Evolutionary conservation across 1,140 invertebrate species (phyloP).

Genomic region (Tribolium castaneum): DNA sequence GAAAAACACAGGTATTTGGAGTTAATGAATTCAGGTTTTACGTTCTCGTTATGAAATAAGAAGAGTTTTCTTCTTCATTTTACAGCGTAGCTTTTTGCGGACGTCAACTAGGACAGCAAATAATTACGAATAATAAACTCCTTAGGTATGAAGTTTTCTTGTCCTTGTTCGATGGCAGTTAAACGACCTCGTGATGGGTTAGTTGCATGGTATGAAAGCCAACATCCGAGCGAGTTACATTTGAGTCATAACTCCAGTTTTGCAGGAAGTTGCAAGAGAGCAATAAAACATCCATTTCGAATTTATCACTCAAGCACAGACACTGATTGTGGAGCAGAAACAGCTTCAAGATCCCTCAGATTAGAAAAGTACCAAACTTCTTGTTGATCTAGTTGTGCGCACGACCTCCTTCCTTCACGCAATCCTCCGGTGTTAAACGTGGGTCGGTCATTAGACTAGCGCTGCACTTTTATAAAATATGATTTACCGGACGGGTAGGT

Average conservation of each 20-base stretch:
- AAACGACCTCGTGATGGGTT: conserved; percentile 24
- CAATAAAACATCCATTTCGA: conserved; percentile 17
- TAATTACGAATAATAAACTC: conserved; percentile 7
- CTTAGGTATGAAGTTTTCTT: neutral
- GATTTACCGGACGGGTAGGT: conserved; percentile 48
- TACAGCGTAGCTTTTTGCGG: neutral
- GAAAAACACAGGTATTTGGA: neutral
- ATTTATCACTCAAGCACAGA: conserved; percentile 5
- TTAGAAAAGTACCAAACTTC: neutral
- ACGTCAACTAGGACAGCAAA: neutral
- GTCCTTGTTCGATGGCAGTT: conserved; percentile 6
- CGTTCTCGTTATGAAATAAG: neutral
- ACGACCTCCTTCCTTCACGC: conserved; percentile 9
- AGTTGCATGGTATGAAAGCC: conserved; percentile 22
- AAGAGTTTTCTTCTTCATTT: neutral
- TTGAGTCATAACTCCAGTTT: conserved; percentile 27
- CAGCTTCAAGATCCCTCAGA: too few species aligned
- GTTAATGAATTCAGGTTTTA: neutral
- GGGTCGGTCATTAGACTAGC: conserved; percentile 50
- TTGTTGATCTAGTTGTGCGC: conserved; percentile 11
- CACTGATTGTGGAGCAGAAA: neutral
- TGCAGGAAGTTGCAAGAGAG: conserved; percentile 27
- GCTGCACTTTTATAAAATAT: conserved; percentile 52
- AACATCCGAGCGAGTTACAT: conserved; percentile 16
- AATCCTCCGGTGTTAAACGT: conserved; percentile 32